Evolutionary conservation across 2,888 invertebrate species (phyloP).

Genomic region (Oligia fasciuncula): DNA sequence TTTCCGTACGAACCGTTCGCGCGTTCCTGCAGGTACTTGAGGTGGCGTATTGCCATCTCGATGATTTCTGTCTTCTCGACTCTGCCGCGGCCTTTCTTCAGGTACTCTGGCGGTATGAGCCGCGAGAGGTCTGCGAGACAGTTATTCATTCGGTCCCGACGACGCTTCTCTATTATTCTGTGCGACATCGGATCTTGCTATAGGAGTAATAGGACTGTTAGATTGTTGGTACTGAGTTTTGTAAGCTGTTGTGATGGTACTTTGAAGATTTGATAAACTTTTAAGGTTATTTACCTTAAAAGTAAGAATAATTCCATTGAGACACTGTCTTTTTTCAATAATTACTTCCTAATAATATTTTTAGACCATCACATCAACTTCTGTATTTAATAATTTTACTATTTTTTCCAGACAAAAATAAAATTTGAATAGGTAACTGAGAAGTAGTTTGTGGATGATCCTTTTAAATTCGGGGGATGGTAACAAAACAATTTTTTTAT

Average conservation of each 20-base stretch:
- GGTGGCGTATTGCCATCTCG: constrained; percentile 98
- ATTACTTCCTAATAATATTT: background rate
- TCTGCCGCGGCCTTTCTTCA: constrained; percentile 98
- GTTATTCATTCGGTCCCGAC: constrained; percentile 99
- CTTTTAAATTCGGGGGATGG: background rate
- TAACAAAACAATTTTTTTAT: background rate
- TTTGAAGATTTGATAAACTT: background rate
- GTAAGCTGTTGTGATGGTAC: constrained; percentile 2
- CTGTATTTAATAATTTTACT: background rate
- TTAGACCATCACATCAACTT: constrained; percentile 18
- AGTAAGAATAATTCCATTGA: background rate
- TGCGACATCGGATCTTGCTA: constrained; percentile 99
- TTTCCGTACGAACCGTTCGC: constrained; percentile 84
- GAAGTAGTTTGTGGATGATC: constrained; percentile 37
- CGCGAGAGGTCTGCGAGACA: constrained; percentile 98
- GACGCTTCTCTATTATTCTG: constrained; percentile 98
- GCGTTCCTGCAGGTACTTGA: constrained; percentile 95
- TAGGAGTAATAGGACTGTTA: constrained; percentile 58
- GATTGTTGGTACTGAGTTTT: constrained; percentile 5
- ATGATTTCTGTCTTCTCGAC: constrained; percentile 99
- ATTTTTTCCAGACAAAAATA: background rate
- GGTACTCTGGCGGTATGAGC: constrained; percentile 97
- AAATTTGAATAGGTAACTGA: background rate
- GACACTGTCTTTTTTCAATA: background rate
- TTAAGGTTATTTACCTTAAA: background rate